phyloP scores from a whole-genome alignment of 2,888 invertebrate genomes.

The Harmothoe impar region DNA sequence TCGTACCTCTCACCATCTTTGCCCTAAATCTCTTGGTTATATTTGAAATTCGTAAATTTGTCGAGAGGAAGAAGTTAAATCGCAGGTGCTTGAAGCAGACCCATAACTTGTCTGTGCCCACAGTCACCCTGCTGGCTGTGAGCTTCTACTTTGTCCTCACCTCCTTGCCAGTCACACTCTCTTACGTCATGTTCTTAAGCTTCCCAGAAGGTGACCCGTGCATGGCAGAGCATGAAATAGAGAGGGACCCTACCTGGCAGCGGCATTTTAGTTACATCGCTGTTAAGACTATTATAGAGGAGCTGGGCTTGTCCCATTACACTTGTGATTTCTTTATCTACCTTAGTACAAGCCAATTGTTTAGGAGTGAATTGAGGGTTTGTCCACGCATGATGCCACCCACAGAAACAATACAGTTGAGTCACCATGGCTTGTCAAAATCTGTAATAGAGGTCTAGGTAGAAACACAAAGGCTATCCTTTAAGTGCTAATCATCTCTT shows the following conservation, averaged over 20 bases:
- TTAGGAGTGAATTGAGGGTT: slow-evolving; percentile 78
- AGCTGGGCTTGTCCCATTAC: slow-evolving; percentile 80
- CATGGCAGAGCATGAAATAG: slow-evolving; percentile 73
- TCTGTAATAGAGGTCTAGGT: no score
- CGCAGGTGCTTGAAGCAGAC: slow-evolving; percentile 63
- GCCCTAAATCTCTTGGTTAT: slow-evolving; percentile 82
- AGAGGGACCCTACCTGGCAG: slow-evolving; percentile 76
- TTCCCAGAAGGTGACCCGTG: slow-evolving; percentile 72
- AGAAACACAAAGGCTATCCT: no score
- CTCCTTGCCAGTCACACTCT: slow-evolving; percentile 78
- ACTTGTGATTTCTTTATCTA: slow-evolving; percentile 82
- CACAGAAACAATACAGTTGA: no score
- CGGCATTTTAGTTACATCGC: slow-evolving; percentile 76
- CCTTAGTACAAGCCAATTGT: slow-evolving; percentile 81
- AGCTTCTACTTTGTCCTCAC: slow-evolving; percentile 80
- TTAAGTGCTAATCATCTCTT: no score
- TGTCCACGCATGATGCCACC: neutral
- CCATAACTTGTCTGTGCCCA: slow-evolving; percentile 77
- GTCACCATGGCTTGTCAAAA: no score
- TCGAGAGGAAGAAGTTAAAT: slow-evolving; percentile 68
- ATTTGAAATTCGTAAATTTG: slow-evolving; percentile 75
- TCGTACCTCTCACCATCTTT: slow-evolving; percentile 81
- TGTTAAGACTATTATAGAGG: slow-evolving; percentile 76
- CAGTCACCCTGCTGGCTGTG: slow-evolving; percentile 81
- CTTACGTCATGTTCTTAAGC: slow-evolving; percentile 73